Evolutionary conservation across 1,140 invertebrate genomes (phyloP).

Genomic region (Drosophila oshimai): DNA sequence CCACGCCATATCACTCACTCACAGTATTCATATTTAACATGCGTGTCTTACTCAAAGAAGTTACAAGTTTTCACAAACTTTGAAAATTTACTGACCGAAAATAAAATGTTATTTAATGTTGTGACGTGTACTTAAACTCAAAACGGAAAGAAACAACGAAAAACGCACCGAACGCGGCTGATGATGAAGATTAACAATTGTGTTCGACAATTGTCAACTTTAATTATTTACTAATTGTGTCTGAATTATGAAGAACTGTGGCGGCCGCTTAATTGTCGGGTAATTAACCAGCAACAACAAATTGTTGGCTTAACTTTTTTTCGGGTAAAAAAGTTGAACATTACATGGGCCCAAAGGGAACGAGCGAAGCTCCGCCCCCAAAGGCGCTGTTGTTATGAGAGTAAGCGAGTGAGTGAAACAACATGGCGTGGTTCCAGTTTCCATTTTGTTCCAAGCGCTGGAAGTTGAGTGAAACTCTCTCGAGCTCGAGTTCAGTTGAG

Average conservation of each 20-base stretch:
- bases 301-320: slow-evolving; percentile 35
- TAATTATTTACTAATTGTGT: slow-evolving; percentile 78
- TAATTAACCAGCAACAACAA: slow-evolving; percentile 54
- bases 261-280: slow-evolving; percentile 56
- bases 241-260: slow-evolving; percentile 71
- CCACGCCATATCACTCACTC: neutral
- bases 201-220: slow-evolving; percentile 68
- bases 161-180: slow-evolving; percentile 13
- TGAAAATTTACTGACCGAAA: neutral
- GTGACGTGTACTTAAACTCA: slow-evolving; percentile 51
- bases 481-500: neutral
- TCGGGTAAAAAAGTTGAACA: slow-evolving; percentile 2
- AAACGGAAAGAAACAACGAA: neutral
- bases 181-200: slow-evolving; percentile 54
- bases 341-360: slow-evolving; percentile 21
- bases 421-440: slow-evolving; percentile 71
- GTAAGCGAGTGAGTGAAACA: slow-evolving; percentile 24
- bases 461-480: slow-evolving; percentile 62
- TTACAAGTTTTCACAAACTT: slow-evolving; percentile 30
- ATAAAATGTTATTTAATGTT: slow-evolving; percentile 49
- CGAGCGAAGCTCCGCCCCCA: slow-evolving; percentile 47
- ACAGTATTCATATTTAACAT: neutral
- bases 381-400: slow-evolving; percentile 8
- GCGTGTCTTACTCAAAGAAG: neutral
- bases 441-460: slow-evolving; percentile 60